Evolutionary conservation across 2,888 invertebrate genomes (phyloP).

Genomic region (Cantharis nigra): DNA sequence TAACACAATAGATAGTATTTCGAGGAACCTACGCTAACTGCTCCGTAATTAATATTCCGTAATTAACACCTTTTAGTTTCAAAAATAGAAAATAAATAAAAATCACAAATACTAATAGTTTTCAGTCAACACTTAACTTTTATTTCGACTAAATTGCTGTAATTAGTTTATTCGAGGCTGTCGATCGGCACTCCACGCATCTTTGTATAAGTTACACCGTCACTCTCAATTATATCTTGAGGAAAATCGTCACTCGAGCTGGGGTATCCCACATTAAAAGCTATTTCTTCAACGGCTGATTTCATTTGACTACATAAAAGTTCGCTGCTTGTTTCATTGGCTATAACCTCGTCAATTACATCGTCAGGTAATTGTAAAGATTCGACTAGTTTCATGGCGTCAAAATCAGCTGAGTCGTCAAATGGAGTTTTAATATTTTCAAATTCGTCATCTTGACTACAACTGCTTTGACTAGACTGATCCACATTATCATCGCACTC

Average conservation of each 20-base stretch:
- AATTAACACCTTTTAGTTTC: neutral
- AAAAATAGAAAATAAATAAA: neutral
- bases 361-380: neutral
- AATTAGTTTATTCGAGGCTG: neutral
- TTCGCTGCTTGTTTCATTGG: neutral
- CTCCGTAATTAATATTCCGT: neutral
- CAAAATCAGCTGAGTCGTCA: neutral
- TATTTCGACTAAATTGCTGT: neutral
- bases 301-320: neutral
- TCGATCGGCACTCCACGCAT: neutral
- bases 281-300: neutral
- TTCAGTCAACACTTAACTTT: neutral
- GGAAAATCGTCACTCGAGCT: neutral
- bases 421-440: neutral
- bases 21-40: neutral
- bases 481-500: neutral
- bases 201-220: neutral
- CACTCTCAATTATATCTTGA: neutral
- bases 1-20: neutral
- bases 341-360: neutral
- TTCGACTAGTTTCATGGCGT: neutral
- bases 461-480: neutral
- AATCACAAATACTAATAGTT: neutral
- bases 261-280: neutral
- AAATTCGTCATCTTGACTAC: neutral